Base-by-base conservation (phyloP, 1,140 invertebrate genomes). In the Coptotermes formosanus region DNA sequence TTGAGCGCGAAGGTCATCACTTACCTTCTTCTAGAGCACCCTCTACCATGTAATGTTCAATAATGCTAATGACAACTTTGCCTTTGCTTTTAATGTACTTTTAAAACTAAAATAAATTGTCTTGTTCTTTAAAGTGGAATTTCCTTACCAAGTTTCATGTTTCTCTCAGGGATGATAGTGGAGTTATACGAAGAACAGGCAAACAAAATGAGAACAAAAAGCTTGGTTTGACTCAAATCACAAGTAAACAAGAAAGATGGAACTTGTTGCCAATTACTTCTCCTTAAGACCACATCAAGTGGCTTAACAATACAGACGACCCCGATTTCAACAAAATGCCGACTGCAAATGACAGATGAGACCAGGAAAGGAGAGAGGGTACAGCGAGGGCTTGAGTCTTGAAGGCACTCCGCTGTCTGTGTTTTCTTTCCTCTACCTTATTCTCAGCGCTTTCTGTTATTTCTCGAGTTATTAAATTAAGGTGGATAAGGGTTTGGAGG, bases 381-480 rank as follows among this genome's bases (percentile, higher is more conserved):
- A n/a, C 52, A n/a, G 64, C 25, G n/a, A 75, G 7, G 64, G 64
- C n/a, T 30, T 30, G 59, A 64, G 55, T 14, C 55, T 59, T 23
- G 21, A 23, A 59, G 59, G 59, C 25, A 25, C 25, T 75, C 64
- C 9, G 25, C 9, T 75, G 1, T 19, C 21, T 23, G 4, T 75
- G 64, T 75, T 75, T 75, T 75, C 64, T 75, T 75, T 75, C 14
- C 64, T 75, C 64, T 75, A 14, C 64, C 64, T 75, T 75, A 75
- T 75, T 75, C n/a, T 75, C 64, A 30, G 64, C 25, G 25, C 64
- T 75, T 75, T 75, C 64, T 75, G 64, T 75, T 75, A 75, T 75
- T 75, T 75, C 64, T 75, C 30, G 64, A 75, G 64, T 75, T 75
- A 75, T 75, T 75, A 75, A 75, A 75, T 75, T 75, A 75, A 75